Percentiles rank a stretch among this genome's conserved stretches.
Conservation (phyloP, 2,113 vertebrate species). For the Excalfactoria chinensis region DNA sequence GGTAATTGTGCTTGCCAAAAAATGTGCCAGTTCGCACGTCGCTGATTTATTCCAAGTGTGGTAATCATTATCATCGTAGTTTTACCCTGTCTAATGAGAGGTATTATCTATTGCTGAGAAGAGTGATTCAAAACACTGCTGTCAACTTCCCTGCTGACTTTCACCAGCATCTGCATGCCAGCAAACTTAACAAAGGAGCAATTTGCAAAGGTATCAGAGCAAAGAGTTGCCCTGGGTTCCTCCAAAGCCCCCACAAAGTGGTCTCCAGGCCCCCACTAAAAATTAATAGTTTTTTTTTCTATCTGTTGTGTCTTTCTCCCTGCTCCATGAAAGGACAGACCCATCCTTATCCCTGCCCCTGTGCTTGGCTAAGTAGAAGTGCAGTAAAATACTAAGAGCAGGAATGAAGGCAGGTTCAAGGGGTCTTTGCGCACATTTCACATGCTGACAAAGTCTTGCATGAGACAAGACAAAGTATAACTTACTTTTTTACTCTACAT, state of each 20-base stretch:
- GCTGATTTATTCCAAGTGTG: neutral
- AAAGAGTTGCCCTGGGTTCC: neutral
- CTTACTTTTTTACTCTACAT: neutral
- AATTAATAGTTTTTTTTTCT: neutral
- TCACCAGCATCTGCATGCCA: neutral
- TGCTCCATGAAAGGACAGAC: neutral
- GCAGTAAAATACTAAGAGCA: neutral
- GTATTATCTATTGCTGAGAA: neutral
- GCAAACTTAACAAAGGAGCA: neutral
- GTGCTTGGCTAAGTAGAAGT: neutral
- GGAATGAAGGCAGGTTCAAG: neutral
- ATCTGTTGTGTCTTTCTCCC: neutral
- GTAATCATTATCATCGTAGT: neutral
- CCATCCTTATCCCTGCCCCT: neutral
- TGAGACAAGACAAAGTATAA: neutral
- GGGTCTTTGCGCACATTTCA: neutral
- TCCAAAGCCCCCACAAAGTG: neutral
- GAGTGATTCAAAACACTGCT: neutral
- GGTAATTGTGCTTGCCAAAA: neutral
- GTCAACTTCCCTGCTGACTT: neutral
- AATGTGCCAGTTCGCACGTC: neutral
- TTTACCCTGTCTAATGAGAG: neutral
- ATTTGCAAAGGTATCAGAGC: conserved; percentile 1
- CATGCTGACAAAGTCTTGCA: neutral
- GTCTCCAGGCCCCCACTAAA: conserved; percentile 2